Evolutionary conservation across 2,888 invertebrate species (phyloP).

Genomic region (Calliscelio sp.): DNA sequence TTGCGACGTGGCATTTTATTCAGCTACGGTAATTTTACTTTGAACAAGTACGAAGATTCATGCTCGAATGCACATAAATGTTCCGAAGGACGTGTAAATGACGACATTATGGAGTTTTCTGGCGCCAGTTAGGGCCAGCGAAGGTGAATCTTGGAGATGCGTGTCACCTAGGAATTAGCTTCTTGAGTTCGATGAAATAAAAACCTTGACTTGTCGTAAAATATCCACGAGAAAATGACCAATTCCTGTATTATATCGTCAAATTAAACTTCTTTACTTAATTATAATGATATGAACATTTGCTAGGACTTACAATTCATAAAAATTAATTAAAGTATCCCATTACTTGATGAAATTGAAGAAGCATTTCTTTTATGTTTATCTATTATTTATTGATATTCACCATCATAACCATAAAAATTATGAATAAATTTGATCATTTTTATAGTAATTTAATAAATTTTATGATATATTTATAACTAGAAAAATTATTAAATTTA

Average conservation of each 20-base stretch:
- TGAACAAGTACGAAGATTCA: constrained; percentile 59
- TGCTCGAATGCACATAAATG: constrained; percentile 70
- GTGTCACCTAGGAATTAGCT: constrained; percentile 65
- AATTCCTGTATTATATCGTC: background rate
- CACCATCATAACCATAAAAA: too few relatives aligned
- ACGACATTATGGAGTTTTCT: constrained; percentile 71
- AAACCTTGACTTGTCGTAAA: constrained; percentile 45
- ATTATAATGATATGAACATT: too few relatives aligned
- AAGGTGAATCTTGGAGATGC: constrained; percentile 58
- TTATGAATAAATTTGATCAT: too few relatives aligned
- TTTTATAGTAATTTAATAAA: too few relatives aligned
- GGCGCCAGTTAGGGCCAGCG: constrained; percentile 68
- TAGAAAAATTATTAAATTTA: too few relatives aligned
- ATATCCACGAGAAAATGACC: constrained; percentile 16
- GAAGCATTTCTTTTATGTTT: too few relatives aligned
- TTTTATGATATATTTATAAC: too few relatives aligned
- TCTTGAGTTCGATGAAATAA: constrained; percentile 52
- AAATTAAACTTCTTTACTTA: background rate
- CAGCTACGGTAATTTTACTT: constrained; percentile 56
- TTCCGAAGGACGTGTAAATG: constrained; percentile 71
- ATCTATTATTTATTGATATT: too few relatives aligned
- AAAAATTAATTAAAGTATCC: too few relatives aligned
- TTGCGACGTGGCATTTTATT: constrained; percentile 43
- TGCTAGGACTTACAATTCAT: too few relatives aligned
- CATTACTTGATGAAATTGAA: too few relatives aligned